Evolutionary conservation across 1,140 invertebrate species (phyloP).

Genomic region (Portunus trituberculatus): DNA sequence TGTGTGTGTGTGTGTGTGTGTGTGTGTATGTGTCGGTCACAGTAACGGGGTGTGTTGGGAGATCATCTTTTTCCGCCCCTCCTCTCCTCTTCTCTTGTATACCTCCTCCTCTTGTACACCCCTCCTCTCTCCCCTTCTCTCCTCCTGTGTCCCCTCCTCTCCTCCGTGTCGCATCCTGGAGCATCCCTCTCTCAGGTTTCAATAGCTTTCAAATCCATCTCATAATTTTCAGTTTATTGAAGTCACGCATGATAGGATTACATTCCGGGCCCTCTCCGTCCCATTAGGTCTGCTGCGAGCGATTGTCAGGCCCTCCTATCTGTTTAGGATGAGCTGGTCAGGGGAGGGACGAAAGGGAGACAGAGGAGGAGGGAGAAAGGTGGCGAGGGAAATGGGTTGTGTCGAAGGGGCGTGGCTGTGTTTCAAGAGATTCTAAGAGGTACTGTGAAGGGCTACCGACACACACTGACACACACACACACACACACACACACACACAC

Average conservation of each 20-base stretch:
- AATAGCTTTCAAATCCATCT: constrained; percentile 75
- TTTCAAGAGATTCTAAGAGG: background rate
- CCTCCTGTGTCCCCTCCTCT: background rate
- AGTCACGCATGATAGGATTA: constrained; percentile 73
- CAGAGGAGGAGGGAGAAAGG: background rate
- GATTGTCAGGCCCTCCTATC: constrained; percentile 36
- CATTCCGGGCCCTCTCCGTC: constrained; percentile 57
- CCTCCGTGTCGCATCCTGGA: background rate
- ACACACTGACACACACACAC: background rate
- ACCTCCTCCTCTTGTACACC: background rate
- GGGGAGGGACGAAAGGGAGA: background rate
- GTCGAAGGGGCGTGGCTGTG: background rate
- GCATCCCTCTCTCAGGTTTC: constrained; percentile 61
- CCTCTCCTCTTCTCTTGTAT: background rate
- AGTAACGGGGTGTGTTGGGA: background rate
- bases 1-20: no score
- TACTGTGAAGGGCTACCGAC: no score
- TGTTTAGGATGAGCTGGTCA: background rate
- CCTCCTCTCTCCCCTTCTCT: background rate
- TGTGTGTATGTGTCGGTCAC: no score
- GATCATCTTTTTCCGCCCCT: background rate
- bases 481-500: background rate
- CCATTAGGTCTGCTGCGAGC: constrained; percentile 56
- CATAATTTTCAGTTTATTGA: constrained; percentile 76
- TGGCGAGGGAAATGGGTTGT: background rate